phyloP scores from a whole-genome alignment of 2,113 vertebrate species.

The Macquaria ambigua region DNA sequence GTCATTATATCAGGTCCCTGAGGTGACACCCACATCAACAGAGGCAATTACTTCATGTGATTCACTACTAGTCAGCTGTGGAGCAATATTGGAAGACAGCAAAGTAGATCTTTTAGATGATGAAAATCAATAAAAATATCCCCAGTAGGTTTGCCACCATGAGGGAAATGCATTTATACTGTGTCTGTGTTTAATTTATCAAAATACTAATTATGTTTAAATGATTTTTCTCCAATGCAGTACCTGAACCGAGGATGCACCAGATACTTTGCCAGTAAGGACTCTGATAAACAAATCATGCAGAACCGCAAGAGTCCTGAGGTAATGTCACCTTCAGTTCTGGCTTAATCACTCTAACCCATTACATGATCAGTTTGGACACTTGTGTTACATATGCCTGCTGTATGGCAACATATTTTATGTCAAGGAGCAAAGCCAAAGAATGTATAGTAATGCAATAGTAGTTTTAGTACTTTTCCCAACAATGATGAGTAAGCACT shows the following conservation, averaged over 20 bases:
- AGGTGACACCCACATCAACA: constrained; percentile 68
- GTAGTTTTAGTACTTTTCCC: not conserved
- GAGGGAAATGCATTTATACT: not conserved
- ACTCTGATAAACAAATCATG: constrained; percentile 95
- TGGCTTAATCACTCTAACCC: not conserved
- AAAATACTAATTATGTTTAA: constrained; percentile 36
- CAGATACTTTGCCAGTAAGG: constrained; percentile 94
- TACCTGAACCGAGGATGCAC: constrained; percentile 98
- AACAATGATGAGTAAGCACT: not conserved
- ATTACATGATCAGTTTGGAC: not conserved
- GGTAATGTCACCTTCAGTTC: constrained; percentile 83
- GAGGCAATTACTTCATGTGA: constrained; percentile 59
- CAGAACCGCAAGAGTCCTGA: constrained; percentile 97
- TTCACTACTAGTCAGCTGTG: constrained; percentile 59
- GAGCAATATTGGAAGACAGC: constrained; percentile 47
- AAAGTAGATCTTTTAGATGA: constrained; percentile 52
- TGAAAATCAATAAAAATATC: constrained; percentile 57
- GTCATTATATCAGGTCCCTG: constrained; percentile 56
- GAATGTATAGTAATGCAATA: not conserved
- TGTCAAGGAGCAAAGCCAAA: not conserved
- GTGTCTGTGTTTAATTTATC: constrained; percentile 24
- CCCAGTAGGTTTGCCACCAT: constrained; percentile 15
- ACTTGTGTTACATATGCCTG: not conserved
- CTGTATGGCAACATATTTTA: too few species aligned
- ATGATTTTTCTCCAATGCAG: constrained; percentile 76